A percentile compares a stretch with the other conserved stretches of the same genome.
Evolutionary conservation across 2,888 invertebrate genomes (phyloP).

Genomic region (Oxyteleia sp.): DNA sequence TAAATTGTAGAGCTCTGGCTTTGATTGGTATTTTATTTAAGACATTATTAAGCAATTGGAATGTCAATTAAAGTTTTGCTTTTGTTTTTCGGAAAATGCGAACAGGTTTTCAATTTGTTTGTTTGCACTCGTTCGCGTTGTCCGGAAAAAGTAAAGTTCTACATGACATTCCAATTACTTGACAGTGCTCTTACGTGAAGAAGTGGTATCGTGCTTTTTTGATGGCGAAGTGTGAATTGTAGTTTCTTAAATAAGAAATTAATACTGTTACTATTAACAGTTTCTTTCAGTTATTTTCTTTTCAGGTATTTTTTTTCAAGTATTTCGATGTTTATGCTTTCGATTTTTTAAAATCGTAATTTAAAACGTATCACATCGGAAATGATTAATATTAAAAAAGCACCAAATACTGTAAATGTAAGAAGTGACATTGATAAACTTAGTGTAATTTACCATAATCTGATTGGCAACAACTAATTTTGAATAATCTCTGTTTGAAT

Average conservation of each 20-base stretch:
- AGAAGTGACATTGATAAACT: too few species aligned
- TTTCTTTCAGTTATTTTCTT: not conserved
- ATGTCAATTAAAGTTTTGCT: slow-evolving; percentile 22
- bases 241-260: slow-evolving; percentile 4
- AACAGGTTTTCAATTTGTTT: slow-evolving; percentile 48
- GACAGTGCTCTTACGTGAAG: slow-evolving; percentile 37
- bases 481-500: too few species aligned
- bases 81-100: slow-evolving; percentile 50
- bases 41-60: slow-evolving; percentile 43
- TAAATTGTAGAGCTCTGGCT: slow-evolving; percentile 1
- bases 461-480: too few species aligned
- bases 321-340: too few species aligned
- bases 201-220: slow-evolving; percentile 28
- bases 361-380: too few species aligned
- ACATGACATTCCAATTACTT: slow-evolving; percentile 64
- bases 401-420: too few species aligned
- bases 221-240: slow-evolving; percentile 10
- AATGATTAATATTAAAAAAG: too few species aligned
- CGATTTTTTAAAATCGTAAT: too few species aligned
- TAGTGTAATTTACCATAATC: too few species aligned
- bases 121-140: slow-evolving; percentile 29
- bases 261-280: not conserved
- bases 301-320: too few species aligned
- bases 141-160: slow-evolving; percentile 51
- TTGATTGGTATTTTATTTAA: slow-evolving; percentile 26